Evolutionary conservation across 2,888 invertebrate species (phyloP), one percentile per base, ranked within the genome.

Genomic region (Platycnemis pennipes): DNA sequence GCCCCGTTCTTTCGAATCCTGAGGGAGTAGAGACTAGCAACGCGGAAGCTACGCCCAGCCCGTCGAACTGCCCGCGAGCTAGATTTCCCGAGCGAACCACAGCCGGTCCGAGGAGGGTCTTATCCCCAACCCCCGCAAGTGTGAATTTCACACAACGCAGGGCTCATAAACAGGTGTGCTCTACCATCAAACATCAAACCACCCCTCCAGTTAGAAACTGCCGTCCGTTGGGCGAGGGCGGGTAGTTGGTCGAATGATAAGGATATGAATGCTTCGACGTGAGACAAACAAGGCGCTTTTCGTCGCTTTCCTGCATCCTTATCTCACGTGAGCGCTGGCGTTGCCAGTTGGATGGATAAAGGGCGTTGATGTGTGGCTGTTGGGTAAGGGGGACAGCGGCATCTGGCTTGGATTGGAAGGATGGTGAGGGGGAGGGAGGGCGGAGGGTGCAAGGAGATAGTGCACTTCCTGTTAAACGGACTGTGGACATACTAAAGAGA

Each of bases 271-370:
- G 26, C 56, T 45, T 53, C 44, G 49, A 88, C 46, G 45, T 37
- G 63, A 63, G 44, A 91, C 44, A n/a, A 63, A 91, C 91, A 63
- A 91, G 56, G 56, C 42, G 22, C 91, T n/a, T 91, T 63, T n/a
- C 26, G n/a, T 0, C 13, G 63, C 69, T 37, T 77, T 37, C 13
- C 77, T 37, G 37, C 37, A 13, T 37, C 77, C 77, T 77, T 77
- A 77, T 77, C 77, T 77, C 77, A 77, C 77, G 77, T 37, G 77
- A 77, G 77, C 13, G 49, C 19, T 49, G 49, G 49, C 49, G 22
- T 77, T 13, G 37, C 77, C 77, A 37, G 31, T 77, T 37, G 77
- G 77, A 16, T 37, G 77, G 8, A 37, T 63, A 63, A 26, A 26
- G 63, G 63, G 63, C 31, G 77, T 77, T 26, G 77, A 37, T 37